Evolutionary conservation across 2,797 vertebrate genomes (phyloP), one percentile per base, ranked within the genome.

Genomic region (Rachycentron canadum): DNA sequence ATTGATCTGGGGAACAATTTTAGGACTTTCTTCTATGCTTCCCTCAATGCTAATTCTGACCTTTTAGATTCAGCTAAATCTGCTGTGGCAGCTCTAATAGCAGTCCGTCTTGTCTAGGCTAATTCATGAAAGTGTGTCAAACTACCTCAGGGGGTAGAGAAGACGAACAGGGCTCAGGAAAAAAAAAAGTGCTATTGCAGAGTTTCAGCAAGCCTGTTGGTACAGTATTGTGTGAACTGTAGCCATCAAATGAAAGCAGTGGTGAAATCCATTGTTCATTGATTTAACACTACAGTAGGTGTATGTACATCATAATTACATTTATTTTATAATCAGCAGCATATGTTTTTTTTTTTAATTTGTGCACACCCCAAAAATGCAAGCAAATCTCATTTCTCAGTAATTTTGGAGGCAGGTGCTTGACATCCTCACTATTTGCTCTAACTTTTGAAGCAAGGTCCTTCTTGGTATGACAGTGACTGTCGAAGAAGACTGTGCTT

Each of bases 41-140:
- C 73, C 80, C 77, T 73, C 73, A 57, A 92, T 92, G 92, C 86
- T 89, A 92, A 93, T 92, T 92, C 83, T 92, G 92, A 93, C 92
- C 92, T 94, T 94, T 92, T 78, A 45, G 75, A 89, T 91, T 89
- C 86, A 77, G 70, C 88, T 82, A 90, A 85, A 90, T 92, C 83
- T 90, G 88, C 87, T 61, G 87, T 89, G 87, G 89, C 85, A 86
- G 90, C 91, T 90, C 83, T 89, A 93, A 92, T 85, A 82, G 89
- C 85, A 57, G 65, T 90, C 84, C 77, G 61, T 90, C 89, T 88
- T 90, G 86, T 89, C 78, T 67, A 16, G 66, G 89, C 87, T 91
- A 91, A 92, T 92, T 93, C 90, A 91, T 88, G 86, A 89, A 93
- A 94, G 91, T 92, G 86, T 91, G 90, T 92, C 89, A 91, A 73